Conservation (phyloP, 1,140 invertebrate species). For the Drosophila pandora region DNA sequence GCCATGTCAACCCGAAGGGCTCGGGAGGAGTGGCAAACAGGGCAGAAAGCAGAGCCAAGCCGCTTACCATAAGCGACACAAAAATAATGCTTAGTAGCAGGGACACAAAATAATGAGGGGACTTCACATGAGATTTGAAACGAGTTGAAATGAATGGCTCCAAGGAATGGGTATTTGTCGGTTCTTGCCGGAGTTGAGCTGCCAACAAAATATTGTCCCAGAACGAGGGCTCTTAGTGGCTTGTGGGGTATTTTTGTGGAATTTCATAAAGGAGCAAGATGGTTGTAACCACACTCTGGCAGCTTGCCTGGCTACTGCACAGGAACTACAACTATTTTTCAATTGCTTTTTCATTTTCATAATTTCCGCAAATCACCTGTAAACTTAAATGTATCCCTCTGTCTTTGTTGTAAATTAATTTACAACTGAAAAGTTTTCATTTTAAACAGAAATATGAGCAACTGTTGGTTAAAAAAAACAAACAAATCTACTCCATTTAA, state of each 20-base stretch:
- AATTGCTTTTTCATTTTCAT: background rate
- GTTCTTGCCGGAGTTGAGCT: slow-evolving; percentile 20
- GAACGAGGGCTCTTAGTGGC: slow-evolving; percentile 1
- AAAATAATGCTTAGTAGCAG: slow-evolving; percentile 41
- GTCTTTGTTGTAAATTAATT: background rate
- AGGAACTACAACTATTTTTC: background rate
- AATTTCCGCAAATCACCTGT: background rate
- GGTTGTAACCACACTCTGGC: slow-evolving; percentile 10
- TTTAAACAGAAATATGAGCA: background rate
- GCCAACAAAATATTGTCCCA: slow-evolving; percentile 12
- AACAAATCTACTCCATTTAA: too few relatives aligned
- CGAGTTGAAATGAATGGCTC: slow-evolving; percentile 42
- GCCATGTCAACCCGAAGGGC: slow-evolving; percentile 24
- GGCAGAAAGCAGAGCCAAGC: slow-evolving; percentile 8
- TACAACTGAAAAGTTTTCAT: background rate
- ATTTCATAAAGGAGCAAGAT: slow-evolving; percentile 10
- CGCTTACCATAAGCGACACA: slow-evolving; percentile 38
- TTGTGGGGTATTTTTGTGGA: slow-evolving; percentile 18
- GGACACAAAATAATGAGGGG: slow-evolving; percentile 39
- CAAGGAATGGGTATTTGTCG: slow-evolving; percentile 4
- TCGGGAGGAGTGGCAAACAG: background rate
- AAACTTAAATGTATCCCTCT: background rate
- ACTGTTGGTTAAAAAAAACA: background rate
- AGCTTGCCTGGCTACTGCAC: background rate
- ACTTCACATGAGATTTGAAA: slow-evolving; percentile 45